Conservation (phyloP, 2,113 vertebrate species). For the Theristicus caerulescens region DNA sequence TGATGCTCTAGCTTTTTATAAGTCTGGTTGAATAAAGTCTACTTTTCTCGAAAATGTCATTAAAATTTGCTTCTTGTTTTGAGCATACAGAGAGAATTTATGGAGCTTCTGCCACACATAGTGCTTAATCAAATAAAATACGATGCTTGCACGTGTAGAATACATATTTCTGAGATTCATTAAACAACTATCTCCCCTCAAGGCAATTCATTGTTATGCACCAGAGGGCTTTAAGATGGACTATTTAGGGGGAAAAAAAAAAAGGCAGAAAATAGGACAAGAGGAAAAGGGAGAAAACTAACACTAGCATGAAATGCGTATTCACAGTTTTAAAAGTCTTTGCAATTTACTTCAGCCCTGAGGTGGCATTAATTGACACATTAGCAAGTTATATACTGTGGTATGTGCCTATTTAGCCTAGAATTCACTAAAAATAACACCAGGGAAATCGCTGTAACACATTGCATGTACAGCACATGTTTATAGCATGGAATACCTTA, state of each 20-base stretch:
- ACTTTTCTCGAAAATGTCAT: background rate
- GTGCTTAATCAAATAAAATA: conserved; percentile 18
- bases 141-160: background rate
- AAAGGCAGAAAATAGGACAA: conserved; percentile 1
- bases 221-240: conserved; percentile 25
- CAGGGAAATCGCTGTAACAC: conserved; percentile 49
- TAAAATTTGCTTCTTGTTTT: conserved; percentile 3
- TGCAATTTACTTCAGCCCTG: conserved; percentile 54
- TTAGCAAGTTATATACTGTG: conserved; percentile 61
- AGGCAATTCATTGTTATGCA: conserved; percentile 61
- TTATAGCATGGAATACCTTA: background rate
- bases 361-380: conserved; percentile 65
- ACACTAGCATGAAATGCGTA: conserved; percentile 46
- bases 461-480: background rate
- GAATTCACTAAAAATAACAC: conserved; percentile 59
- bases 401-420: conserved; percentile 61
- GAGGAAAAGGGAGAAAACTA: conserved; percentile 9
- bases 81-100: background rate
- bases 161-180: conserved; percentile 53
- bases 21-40: background rate
- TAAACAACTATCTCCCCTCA: conserved; percentile 44
- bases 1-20: background rate
- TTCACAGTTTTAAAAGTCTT: conserved; percentile 60
- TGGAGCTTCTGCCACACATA: background rate
- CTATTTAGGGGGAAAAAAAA: background rate